Base-by-base conservation (phyloP, 2,888 invertebrate species). In the Frankliniella intonsa region DNA sequence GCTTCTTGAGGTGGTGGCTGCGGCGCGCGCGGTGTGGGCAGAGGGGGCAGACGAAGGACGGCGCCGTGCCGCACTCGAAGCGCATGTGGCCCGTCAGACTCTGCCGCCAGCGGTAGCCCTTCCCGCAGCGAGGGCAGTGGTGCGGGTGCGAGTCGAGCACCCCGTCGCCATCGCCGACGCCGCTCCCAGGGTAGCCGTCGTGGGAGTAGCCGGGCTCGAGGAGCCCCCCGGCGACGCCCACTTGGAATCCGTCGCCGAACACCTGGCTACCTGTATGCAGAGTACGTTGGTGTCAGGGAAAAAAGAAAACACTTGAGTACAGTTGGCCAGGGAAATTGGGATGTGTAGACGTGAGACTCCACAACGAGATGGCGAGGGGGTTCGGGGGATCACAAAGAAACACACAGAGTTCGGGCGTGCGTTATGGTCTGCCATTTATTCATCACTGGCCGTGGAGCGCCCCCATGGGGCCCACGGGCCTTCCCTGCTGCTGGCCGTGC, bases 11-110 rank as follows among this genome's bases (percentile, higher is more conserved):
- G 69, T 76, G 69, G 69, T 76, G 69, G 25, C 69, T 22, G 8
- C 69, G 69, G 22, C 25, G 22, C 10, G 69, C 69, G 69, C 79
- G 81, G 50, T 83, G 81, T 27, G 83, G 80, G 85, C 89, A 89
- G 82, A 87, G 87, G 83, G 88, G 88, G 84, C 89, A 89, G 85
- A 87, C 86, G 84, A 89, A 89, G 69, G 22, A 87, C 3, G 88
- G 88, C 84, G 87, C 87, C 83, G 88, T 88, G 22, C 89, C 89
- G 84, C 89, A 89, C 83, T 89, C 89, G 84, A 88, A 88, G 83
- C 88, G 88, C 86, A 88, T 86, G 84, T 89, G 89, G 0, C 83
- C 81, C 17, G 69, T 81, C 80, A 87, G 83, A n/a, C 86, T 85
- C 81, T 86, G 86, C 82, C 87, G 87, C 84, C 85, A 85, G 2